phyloP scores from a whole-genome alignment of 2,888 invertebrate genomes.

The Eilema griseolum region DNA sequence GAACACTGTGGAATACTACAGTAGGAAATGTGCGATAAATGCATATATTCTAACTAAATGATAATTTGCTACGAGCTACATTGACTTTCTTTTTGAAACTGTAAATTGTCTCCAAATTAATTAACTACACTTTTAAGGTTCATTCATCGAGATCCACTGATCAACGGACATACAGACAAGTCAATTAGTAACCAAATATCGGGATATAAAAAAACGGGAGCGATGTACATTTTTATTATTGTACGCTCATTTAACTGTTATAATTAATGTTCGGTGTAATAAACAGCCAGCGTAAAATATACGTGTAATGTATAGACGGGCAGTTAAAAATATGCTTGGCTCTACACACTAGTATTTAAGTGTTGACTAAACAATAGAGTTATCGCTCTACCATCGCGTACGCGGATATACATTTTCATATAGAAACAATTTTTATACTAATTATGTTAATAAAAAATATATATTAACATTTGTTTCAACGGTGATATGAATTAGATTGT shows the following conservation, averaged over 20 bases:
- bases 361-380: conserved; percentile 52
- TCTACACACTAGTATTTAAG: conserved; percentile 50
- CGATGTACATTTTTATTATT: conserved; percentile 77
- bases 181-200: conserved; percentile 29
- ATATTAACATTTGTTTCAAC: conserved; percentile 17
- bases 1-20: background rate
- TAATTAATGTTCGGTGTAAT: conserved; percentile 79
- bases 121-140: background rate
- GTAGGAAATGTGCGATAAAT: background rate
- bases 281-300: conserved; percentile 68
- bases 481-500: conserved; percentile 10
- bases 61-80: too few species aligned
- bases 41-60: too few species aligned
- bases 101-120: background rate
- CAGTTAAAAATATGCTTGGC: conserved; percentile 55
- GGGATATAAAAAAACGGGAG: conserved; percentile 63
- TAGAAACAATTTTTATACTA: conserved; percentile 50
- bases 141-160: background rate
- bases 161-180: conserved; percentile 33
- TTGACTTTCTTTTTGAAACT: background rate
- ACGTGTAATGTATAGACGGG: conserved; percentile 47
- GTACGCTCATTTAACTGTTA: conserved; percentile 78
- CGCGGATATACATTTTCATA: conserved; percentile 47
- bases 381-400: conserved; percentile 43
- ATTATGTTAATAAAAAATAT: conserved; percentile 44